Percentiles rank a stretch among this genome's conserved stretches.
phyloP scores from a whole-genome alignment of 2,888 invertebrate species.

The Nymphalis c-album region DNA sequence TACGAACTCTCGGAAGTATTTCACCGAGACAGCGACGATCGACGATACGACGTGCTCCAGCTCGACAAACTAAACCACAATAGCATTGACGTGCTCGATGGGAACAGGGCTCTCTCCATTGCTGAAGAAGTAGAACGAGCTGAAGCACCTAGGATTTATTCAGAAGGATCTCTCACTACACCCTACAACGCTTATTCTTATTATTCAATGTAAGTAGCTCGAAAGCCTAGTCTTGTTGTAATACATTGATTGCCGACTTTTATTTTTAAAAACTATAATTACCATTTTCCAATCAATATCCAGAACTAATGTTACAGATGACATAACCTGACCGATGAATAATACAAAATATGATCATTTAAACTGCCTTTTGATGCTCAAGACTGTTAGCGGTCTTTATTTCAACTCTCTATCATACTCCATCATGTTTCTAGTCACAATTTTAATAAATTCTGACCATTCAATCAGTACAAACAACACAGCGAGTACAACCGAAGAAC shows the following conservation, averaged over 20 bases:
- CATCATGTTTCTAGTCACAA: neutral
- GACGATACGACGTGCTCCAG: conserved; percentile 86
- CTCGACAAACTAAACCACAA: conserved; percentile 82
- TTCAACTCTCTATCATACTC: neutral
- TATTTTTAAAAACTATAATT: too few relatives aligned
- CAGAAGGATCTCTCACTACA: conserved; percentile 73
- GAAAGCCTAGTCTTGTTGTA: neutral
- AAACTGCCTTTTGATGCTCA: too few relatives aligned
- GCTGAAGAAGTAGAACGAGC: conserved; percentile 90
- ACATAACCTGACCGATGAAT: too few relatives aligned
- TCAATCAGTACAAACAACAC: conserved; percentile 57
- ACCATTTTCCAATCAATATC: too few relatives aligned
- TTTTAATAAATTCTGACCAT: conserved; percentile 3
- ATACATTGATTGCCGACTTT: too few relatives aligned
- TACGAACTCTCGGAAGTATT: conserved; percentile 94
- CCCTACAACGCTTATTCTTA: conserved; percentile 72
- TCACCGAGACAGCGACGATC: conserved; percentile 90
- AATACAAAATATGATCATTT: too few relatives aligned
- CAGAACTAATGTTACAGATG: too few relatives aligned
- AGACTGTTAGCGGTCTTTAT: too few relatives aligned
- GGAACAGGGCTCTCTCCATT: conserved; percentile 87
- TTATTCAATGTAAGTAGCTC: conserved; percentile 69
- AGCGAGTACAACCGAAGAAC: conserved; percentile 69
- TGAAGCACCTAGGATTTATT: conserved; percentile 82
- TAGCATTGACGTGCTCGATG: conserved; percentile 83